Base-by-base conservation (phyloP, 2,797 vertebrate genomes). In the Chelmon rostratus region DNA sequence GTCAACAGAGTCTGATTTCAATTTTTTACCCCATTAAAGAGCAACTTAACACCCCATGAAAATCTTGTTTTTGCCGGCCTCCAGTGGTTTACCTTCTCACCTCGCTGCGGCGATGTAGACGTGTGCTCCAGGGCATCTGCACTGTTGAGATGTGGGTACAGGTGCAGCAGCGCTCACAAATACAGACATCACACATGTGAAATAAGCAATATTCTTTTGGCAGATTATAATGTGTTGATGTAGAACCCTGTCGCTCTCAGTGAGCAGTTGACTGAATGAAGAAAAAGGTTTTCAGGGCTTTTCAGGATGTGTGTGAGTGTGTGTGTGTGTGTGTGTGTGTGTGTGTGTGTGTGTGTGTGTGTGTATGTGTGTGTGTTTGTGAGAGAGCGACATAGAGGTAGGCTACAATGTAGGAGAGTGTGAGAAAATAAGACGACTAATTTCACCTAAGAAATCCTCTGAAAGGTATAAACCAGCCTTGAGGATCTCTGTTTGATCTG, bases 401-500 rank as follows among this genome's bases (percentile, higher is more conserved):
- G 28, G 28, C 28, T 31, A 33, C 19, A 44, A 9, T 52, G 9
- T 50, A 31, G 28, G 28, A 50, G 16, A 58, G 31, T 21, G 13
- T 59, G 11, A 35, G 6, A 47, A 9, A 12, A 44, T n/a, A 47
- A 46, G 18, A 19, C 4, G 8, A 11, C 4, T 2, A 12, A 19
- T 46, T 46, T 46, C 33, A 38, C 21, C 38, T 58, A 21, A 44
- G 16, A 58, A 52, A 58, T 61, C 10, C 8, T 8, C n/a, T 28
- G 19, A 19, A 28, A 56, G 28, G 31, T 33, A 12, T 23, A 56
- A 79, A 62, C 7, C n/a, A 63, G 72, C 49, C n/a, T 31, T 31
- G 21, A 61, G 61, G 46, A 54, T 56, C 53, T 37, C 19, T 46
- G 42, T 28, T 70, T 11, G 1, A 28, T 61, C 28, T 38, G 56